phyloP scores from a whole-genome alignment of 2,888 invertebrate genomes.

The Eristalis tenax region DNA sequence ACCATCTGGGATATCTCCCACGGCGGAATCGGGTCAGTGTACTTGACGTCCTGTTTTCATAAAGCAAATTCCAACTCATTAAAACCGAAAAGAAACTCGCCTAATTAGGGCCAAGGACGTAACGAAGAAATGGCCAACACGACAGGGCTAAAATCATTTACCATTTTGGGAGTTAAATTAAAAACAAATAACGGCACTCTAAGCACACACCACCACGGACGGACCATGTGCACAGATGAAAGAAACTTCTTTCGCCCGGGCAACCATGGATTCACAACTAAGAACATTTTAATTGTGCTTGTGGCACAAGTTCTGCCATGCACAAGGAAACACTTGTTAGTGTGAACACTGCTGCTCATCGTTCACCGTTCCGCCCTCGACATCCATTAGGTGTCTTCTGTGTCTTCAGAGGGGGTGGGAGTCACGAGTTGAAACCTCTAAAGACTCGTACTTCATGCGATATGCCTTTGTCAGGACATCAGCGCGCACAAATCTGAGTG shows the following conservation, averaged over 20 bases:
- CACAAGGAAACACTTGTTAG: constrained; percentile 41
- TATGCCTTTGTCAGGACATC: constrained; percentile 12
- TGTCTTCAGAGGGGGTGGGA: background rate
- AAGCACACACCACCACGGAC: background rate
- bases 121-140: background rate
- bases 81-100: constrained; percentile 44
- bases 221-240: constrained; percentile 40
- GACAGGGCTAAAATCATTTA: constrained; percentile 32
- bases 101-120: constrained; percentile 49
- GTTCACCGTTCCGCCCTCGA: background rate
- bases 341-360: background rate
- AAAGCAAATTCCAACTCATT: constrained; percentile 61
- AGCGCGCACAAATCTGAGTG: constrained; percentile 45
- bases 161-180: constrained; percentile 43
- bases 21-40: constrained; percentile 30
- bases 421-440: constrained; percentile 34
- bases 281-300: constrained; percentile 62
- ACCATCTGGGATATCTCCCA: constrained; percentile 57
- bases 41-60: constrained; percentile 36
- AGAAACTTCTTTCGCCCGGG: background rate
- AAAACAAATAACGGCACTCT: constrained; percentile 20
- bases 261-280: background rate
- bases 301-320: constrained; percentile 23
- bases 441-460: constrained; percentile 45
- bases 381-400: constrained; percentile 20